phyloP scores from a whole-genome alignment of 2,113 vertebrate genomes.

The Lophochroa leadbeateri region DNA sequence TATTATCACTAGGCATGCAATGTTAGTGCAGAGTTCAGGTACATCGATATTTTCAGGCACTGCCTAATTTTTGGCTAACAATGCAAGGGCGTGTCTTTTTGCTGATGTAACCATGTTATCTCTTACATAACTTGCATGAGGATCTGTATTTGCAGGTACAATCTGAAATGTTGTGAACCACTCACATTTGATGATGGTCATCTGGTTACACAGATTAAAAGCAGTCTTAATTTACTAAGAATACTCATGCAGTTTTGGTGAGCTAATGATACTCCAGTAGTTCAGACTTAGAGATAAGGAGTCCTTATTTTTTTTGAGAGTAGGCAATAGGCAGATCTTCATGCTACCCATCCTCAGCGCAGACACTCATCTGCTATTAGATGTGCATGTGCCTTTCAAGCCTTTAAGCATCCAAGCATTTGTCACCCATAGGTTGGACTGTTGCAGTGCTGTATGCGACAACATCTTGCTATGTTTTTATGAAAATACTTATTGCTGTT shows the following conservation, averaged over 20 bases:
- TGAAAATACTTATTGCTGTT: background rate
- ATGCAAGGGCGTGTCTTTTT: background rate
- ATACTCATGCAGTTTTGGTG: background rate
- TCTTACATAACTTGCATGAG: background rate
- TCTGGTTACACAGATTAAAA: background rate
- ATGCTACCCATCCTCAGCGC: background rate
- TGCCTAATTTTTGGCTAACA: background rate
- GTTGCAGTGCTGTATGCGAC: background rate
- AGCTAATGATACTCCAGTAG: background rate
- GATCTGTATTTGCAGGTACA: background rate
- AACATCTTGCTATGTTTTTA: background rate
- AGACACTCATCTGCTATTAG: background rate
- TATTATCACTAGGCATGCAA: background rate
- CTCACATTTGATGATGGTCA: background rate
- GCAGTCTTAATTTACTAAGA: background rate
- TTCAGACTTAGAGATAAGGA: background rate
- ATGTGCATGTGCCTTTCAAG: rapidly evolving
- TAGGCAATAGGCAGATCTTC: background rate
- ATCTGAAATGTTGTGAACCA: background rate
- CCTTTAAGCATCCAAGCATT: background rate
- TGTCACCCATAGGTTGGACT: background rate
- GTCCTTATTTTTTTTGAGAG: background rate
- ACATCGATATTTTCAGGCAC: background rate
- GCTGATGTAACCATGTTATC: background rate
- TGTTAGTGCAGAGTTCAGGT: background rate